Base-by-base conservation (phyloP, 1,140 invertebrate genomes). In the Portunus trituberculatus region DNA sequence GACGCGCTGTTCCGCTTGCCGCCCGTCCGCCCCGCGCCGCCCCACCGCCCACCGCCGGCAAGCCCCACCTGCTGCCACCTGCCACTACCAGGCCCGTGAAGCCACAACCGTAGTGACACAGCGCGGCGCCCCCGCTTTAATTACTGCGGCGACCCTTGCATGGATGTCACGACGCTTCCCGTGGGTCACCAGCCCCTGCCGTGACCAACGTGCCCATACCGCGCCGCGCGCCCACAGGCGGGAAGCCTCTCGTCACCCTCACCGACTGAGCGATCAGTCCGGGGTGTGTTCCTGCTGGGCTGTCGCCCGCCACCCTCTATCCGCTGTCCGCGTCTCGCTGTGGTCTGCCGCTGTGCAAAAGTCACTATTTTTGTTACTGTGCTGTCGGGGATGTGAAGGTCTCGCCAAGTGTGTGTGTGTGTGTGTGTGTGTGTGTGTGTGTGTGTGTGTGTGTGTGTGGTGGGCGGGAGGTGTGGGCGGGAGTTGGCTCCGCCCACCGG, bases 401-500 rank as follows among this genome's bases (percentile, higher is more conserved):
- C 25, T 32, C 4, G n/a, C 28, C 28, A 76, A 32, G 45, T 84
- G 59, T 46, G 91, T 90, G 94, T 76, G 45, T n/a, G 83, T 82
- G 91, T 92, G 39, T 92, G 91, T 90, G 94, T 76, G 45, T n/a
- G 83, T 82, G 91, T 92, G 39, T 39, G 91, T 90, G 94, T 76
- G 45, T n/a, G 83, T 82, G 91, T 92, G 39, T 45, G 87, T 88
- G 90, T 76, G 45, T n/a, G 83, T 82, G 91, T 92, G 39, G 82
- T 86, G 29, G 90, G 82, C 82, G 67, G 12, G 59, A n/a, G 76
- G 59, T 76, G 67, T 76, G 67, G 67, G 67, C 67, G 67, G 67
- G 67, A n/a, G 25, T 67, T 83, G 94, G 92, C 94, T 95, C 94
- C 94, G 94, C 94, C 94, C 94, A 92, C 91, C 59, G 46, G 52